phyloP scores from a whole-genome alignment of 1,140 invertebrate species.

The Zaprionus ornatus region DNA sequence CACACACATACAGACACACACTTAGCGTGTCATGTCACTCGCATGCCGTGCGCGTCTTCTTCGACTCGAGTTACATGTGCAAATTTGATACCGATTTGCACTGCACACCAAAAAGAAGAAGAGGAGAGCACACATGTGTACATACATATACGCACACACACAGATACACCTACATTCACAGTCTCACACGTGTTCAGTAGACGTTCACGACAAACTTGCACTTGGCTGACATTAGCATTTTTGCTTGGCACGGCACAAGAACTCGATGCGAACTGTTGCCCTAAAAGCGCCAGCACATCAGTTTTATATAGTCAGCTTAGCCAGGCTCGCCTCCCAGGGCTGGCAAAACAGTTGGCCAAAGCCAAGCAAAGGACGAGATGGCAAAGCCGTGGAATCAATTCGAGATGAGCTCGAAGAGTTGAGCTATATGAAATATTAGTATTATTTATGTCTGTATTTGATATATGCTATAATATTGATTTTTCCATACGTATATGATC shows the following conservation, averaged over 20 bases:
- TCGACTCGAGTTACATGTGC: slow-evolving; percentile 7
- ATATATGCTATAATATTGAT: too few species aligned
- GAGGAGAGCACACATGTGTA: background rate
- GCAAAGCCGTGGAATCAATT: background rate
- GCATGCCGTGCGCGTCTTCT: background rate
- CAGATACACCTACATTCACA: background rate
- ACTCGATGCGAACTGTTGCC: slow-evolving; percentile 24
- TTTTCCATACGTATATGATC: too few species aligned
- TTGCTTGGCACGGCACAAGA: slow-evolving; percentile 33
- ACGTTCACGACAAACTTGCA: background rate
- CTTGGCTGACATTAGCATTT: slow-evolving; percentile 19
- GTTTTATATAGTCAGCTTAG: slow-evolving; percentile 24
- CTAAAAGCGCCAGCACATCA: slow-evolving; percentile 20
- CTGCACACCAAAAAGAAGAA: background rate
- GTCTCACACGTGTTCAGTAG: background rate
- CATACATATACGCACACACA: background rate
- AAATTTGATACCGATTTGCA: slow-evolving; percentile 12
- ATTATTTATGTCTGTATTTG: too few species aligned
- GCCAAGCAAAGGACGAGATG: background rate
- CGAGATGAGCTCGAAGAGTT: background rate
- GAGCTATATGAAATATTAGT: too few species aligned
- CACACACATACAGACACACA: background rate
- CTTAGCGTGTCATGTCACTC: background rate
- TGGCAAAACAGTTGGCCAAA: slow-evolving; percentile 6
- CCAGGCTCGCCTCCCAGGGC: slow-evolving; percentile 19